Percentiles rank a stretch among this genome's conserved stretches.
Conservation (phyloP, 2,113 vertebrate species). For the Turnix velox region DNA sequence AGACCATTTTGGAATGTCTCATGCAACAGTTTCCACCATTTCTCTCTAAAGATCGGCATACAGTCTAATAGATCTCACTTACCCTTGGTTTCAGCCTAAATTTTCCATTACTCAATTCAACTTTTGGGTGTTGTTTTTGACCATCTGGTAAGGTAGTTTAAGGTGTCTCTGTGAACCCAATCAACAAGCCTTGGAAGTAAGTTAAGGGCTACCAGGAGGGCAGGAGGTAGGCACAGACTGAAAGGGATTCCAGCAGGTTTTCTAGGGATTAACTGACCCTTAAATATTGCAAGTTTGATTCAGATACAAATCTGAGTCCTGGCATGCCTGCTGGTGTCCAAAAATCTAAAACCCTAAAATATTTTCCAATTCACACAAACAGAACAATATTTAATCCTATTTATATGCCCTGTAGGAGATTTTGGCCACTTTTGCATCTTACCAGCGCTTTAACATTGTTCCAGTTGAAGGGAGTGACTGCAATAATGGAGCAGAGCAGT, state of each 20-base stretch:
- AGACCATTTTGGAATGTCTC: slow-evolving; percentile 41
- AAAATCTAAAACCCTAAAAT: neutral
- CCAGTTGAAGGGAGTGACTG: accelerated
- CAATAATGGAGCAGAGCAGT: neutral
- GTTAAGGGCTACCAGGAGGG: neutral
- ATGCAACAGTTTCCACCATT: slow-evolving; percentile 42
- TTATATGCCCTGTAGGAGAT: neutral
- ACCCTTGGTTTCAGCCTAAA: neutral
- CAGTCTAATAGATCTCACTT: neutral
- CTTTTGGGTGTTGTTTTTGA: neutral
- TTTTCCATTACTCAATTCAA: slow-evolving; percentile 28
- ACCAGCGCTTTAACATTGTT: neutral
- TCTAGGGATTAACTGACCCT: accelerated
- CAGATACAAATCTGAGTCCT: neutral
- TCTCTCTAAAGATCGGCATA: slow-evolving; percentile 7
- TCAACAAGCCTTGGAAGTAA: neutral
- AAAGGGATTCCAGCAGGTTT: neutral
- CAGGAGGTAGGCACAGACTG: neutral
- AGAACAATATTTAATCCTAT: neutral
- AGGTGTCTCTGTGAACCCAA: neutral
- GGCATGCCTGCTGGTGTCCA: accelerated
- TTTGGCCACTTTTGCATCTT: neutral
- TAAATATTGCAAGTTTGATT: neutral
- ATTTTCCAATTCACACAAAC: neutral
- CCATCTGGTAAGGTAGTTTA: neutral